phyloP scores from a whole-genome alignment of 1,140 invertebrate genomes.

The Lepeophtheirus salmonis region DNA sequence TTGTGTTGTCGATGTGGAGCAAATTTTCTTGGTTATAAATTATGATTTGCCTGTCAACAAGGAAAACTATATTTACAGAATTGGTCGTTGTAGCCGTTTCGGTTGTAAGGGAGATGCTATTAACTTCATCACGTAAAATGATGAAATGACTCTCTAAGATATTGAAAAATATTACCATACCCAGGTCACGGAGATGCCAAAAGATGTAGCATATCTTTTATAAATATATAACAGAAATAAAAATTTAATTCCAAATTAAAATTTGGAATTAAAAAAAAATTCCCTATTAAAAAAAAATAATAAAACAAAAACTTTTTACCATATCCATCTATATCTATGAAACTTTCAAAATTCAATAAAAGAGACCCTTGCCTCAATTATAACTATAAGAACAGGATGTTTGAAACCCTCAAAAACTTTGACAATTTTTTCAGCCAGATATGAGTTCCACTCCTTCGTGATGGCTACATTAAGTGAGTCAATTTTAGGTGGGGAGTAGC shows the following conservation, averaged over 20 bases:
- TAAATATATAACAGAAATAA: slow-evolving; percentile 31
- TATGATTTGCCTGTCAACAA: slow-evolving; percentile 94
- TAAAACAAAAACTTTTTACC: too few species aligned
- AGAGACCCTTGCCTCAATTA: too few species aligned
- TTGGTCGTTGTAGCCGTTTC: slow-evolving; percentile 97
- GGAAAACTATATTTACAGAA: slow-evolving; percentile 99
- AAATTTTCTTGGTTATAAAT: slow-evolving; percentile 96
- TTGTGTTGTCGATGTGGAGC: slow-evolving; percentile 94
- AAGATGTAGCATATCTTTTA: slow-evolving; percentile 94
- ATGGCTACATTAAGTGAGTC: too few species aligned
- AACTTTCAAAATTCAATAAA: too few species aligned
- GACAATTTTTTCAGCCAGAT: too few species aligned
- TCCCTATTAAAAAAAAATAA: too few species aligned
- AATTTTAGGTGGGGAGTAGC: too few species aligned
- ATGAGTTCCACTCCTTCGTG: too few species aligned
- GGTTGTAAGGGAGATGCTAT: slow-evolving; percentile 99
- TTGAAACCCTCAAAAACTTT: too few species aligned
- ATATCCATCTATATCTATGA: too few species aligned
- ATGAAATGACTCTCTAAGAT: slow-evolving; percentile 78
- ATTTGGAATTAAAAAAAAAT: neutral
- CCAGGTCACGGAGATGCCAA: slow-evolving; percentile 95
- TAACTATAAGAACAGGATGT: too few species aligned
- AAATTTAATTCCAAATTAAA: neutral
- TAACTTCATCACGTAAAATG: slow-evolving; percentile 92
- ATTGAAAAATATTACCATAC: slow-evolving; percentile 98